phyloP scores from a whole-genome alignment of 2,888 invertebrate genomes.

The Magallana nippona region DNA sequence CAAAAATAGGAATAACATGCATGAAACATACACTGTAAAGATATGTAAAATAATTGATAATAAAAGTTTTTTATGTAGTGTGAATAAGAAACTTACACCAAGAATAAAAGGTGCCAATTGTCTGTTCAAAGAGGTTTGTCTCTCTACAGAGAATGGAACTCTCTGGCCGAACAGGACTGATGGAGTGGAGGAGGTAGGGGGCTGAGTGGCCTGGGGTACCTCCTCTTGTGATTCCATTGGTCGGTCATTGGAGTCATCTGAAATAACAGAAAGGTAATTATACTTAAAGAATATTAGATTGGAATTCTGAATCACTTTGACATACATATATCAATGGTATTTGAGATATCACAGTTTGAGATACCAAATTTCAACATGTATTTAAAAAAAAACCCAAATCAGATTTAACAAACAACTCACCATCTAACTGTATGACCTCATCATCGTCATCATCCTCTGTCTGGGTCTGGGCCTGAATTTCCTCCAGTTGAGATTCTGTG shows the following conservation, averaged over 20 bases:
- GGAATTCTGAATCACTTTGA: too few relatives aligned
- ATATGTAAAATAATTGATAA: neutral
- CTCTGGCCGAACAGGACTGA: conserved; percentile 57
- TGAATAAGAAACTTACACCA: conserved; percentile 62
- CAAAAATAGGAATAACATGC: too few relatives aligned
- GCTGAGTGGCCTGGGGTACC: conserved; percentile 53
- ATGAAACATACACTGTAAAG: too few relatives aligned
- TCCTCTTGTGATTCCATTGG: conserved; percentile 56
- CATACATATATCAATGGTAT: too few relatives aligned
- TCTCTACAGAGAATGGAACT: conserved; percentile 61
- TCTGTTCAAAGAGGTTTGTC: conserved; percentile 64
- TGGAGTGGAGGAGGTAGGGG: conserved; percentile 44
- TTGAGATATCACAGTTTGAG: too few relatives aligned
- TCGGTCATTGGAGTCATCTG: conserved; percentile 55
- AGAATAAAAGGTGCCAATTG: conserved; percentile 77
- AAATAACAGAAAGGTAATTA: neutral
- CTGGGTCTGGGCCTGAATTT: conserved; percentile 45
- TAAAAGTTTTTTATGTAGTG: neutral
- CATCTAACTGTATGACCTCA: conserved; percentile 19
- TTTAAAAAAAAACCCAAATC: too few relatives aligned
- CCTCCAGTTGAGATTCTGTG: conserved; percentile 36
- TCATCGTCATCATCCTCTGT: conserved; percentile 67
- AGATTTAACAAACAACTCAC: neutral
- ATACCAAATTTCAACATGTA: too few relatives aligned
- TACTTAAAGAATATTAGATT: too few relatives aligned